Conservation (phyloP, 2,113 vertebrate genomes). For the Amia ocellicauda region DNA sequence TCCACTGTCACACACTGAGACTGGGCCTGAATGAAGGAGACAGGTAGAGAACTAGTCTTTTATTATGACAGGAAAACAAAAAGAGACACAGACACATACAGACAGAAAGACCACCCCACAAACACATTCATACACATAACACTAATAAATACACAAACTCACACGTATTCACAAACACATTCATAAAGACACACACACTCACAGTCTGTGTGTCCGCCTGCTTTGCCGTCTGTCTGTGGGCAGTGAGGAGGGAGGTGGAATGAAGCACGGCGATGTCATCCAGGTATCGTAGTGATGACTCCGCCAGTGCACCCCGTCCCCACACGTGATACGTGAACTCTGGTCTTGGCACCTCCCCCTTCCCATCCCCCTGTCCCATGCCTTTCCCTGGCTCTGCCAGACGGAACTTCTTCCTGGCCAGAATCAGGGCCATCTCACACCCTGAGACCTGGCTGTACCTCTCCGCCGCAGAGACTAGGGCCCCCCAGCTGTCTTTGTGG, state of each 20-base stretch:
- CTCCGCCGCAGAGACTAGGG: constrained; percentile 74
- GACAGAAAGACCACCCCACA: constrained; percentile 1
- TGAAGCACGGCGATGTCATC: constrained; percentile 86
- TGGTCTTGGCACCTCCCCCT: constrained; percentile 43
- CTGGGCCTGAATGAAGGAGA: not conserved
- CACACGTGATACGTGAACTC: constrained; percentile 74
- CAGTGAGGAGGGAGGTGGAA: constrained; percentile 67
- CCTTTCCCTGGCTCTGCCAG: constrained; percentile 24
- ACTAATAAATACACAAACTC: no score
- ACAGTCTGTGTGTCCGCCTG: not conserved
- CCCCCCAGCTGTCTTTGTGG: constrained; percentile 82
- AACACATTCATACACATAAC: no score
- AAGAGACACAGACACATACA: not conserved
- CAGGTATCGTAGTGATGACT: constrained; percentile 76
- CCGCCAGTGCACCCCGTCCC: constrained; percentile 76
- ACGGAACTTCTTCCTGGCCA: constrained; percentile 70
- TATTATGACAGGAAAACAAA: not conserved
- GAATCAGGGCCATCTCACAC: constrained; percentile 80
- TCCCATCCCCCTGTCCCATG: constrained; percentile 48
- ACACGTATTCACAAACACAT: no score
- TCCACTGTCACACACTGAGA: constrained; percentile 49
- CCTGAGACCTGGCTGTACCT: constrained; percentile 78
- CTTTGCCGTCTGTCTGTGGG: constrained; percentile 55
- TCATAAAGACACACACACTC: not conserved
- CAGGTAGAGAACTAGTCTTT: not conserved